Evolutionary conservation across 2,888 invertebrate genomes (phyloP), one percentile per base, ranked within the genome.

Genomic region (Aspidiotus rigidus): DNA sequence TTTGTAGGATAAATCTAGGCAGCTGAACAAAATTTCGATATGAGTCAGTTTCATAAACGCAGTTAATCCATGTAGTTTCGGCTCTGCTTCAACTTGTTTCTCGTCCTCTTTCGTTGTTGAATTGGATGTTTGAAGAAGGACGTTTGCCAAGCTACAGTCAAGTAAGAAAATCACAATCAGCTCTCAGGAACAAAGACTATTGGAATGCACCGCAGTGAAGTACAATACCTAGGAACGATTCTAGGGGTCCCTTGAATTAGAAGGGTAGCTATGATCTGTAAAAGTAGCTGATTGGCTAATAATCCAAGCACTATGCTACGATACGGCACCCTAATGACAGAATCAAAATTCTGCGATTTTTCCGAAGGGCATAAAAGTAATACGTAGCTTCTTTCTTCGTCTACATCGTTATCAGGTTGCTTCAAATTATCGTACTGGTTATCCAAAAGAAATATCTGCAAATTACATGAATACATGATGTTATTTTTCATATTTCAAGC

Each of bases 241-340:
- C 85, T 83, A 13, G 82, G 81, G 1, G 84, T 83, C 3, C 88
- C 86, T 75, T 93, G 90, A 55, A 95, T 83, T 16, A 96, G 80
- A 15, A 95, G 82, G 74, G 89, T 90, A 5, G 93, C 94, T 71
- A 95, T 86, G 67, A 93, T 89, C 80, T 95, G 95, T 44, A 95
- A 83, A 66, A 95, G 80, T 83, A 95, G 90, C 80, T 95, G 94
- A 78, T 95, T 94, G 7, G 94, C 92, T 73, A 95, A 78, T 70
- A 96, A 83, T 2, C 94, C 93, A 5, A 95, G 89, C 0, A 95
- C 89, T 64, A 96, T 79, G 73, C 88, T 90, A 75, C 90, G 84
- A 75, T 94, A 90, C 5, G 94, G 92, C 72, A 96, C 91, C 73
- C 93, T 82, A 42, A 89, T 85, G 6, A 90, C 88, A 75, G 87